Conservation (phyloP, 2,113 vertebrate species). For the Podiceps cristatus region DNA sequence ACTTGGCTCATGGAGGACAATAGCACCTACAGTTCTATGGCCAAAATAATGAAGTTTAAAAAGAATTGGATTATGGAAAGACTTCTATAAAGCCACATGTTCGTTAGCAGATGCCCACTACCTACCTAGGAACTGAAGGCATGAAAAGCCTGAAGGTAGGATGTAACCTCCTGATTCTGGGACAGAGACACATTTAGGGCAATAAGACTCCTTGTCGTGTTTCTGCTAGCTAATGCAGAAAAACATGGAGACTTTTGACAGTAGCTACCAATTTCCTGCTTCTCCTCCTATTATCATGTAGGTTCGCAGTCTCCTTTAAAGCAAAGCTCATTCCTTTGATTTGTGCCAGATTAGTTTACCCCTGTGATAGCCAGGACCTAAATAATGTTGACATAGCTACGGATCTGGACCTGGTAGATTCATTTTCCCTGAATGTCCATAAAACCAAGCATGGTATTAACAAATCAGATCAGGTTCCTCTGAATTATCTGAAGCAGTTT, state of each 20-base stretch:
- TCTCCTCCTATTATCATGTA: not conserved
- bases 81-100: not conserved
- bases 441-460: not conserved
- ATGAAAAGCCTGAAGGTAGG: not conserved
- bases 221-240: not conserved
- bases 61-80: slow-evolving; percentile 17
- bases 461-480: not conserved
- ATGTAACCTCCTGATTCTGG: not conserved
- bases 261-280: not conserved
- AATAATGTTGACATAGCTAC: not conserved
- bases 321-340: not conserved
- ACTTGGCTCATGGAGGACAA: not conserved
- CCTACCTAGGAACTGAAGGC: not conserved
- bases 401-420: not conserved
- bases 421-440: not conserved
- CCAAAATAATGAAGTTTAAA: slow-evolving; percentile 55
- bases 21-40: slow-evolving; percentile 24
- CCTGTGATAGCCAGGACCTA: not conserved
- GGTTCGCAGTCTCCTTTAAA: not conserved
- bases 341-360: not conserved
- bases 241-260: not conserved
- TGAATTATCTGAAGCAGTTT: not conserved
- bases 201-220: not conserved
- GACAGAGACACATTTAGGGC: not conserved
- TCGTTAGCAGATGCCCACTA: not conserved